phyloP scores from a whole-genome alignment of 1,140 invertebrate genomes.

The Grapholita molesta region DNA sequence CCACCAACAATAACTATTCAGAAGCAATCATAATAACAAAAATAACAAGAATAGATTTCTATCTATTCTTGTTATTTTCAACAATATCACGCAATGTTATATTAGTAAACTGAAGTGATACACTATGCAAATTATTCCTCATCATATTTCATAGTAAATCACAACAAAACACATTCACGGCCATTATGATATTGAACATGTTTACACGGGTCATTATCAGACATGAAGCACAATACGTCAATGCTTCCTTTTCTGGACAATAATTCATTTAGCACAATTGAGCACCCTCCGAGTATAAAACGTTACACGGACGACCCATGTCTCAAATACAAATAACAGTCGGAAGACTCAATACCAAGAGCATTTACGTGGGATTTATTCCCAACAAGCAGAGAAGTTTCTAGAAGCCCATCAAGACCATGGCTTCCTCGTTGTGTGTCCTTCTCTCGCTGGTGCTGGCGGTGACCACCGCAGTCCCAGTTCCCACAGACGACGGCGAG shows the following conservation, averaged over 20 bases:
- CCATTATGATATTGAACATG: slow-evolving; percentile 67
- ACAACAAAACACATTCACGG: slow-evolving; percentile 60
- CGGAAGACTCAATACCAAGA: slow-evolving; percentile 23
- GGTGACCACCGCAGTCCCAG: slow-evolving; percentile 34
- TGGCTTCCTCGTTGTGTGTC: slow-evolving; percentile 45
- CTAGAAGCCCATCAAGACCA: slow-evolving; percentile 39
- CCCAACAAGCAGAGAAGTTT: slow-evolving; percentile 36
- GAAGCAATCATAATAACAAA: background rate
- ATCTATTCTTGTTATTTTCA: too few relatives aligned
- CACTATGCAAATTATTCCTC: slow-evolving; percentile 23
- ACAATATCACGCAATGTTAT: slow-evolving; percentile 14
- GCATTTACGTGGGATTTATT: slow-evolving; percentile 23
- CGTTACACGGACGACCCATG: slow-evolving; percentile 22
- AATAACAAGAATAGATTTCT: slow-evolving; percentile 8
- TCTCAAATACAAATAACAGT: slow-evolving; percentile 28
- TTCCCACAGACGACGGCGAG: slow-evolving; percentile 29
- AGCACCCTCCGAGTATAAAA: slow-evolving; percentile 50
- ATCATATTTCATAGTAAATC: slow-evolving; percentile 41
- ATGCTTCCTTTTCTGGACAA: slow-evolving; percentile 51
- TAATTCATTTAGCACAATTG: slow-evolving; percentile 59
- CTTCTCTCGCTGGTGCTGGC: slow-evolving; percentile 41
- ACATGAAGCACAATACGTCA: slow-evolving; percentile 41
- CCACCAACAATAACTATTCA: background rate
- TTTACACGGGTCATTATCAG: slow-evolving; percentile 46
- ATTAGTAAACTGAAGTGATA: slow-evolving; percentile 29